Conservation (phyloP, 2,797 vertebrate species). For the Xiphorhynchus erythropygius region DNA sequence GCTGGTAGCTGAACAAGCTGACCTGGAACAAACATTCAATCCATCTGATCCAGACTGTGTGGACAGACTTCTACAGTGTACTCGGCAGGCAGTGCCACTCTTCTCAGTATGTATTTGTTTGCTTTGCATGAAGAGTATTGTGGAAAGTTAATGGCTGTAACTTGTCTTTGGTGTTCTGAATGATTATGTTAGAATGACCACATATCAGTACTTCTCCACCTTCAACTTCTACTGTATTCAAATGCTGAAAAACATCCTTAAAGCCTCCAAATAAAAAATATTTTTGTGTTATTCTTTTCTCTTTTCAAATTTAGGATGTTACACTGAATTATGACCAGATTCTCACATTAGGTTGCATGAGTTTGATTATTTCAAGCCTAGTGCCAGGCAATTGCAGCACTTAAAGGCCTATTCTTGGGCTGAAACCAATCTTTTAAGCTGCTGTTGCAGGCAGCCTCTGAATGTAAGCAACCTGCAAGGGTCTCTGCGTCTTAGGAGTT, state of each 20-base stretch:
- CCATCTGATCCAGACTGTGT: conserved; percentile 91
- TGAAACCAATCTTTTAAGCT: background rate
- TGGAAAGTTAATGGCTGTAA: background rate
- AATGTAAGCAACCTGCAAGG: background rate
- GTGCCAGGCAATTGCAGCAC: background rate
- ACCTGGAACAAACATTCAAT: conserved; percentile 93
- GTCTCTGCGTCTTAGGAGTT: background rate
- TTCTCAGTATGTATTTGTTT: conserved; percentile 87
- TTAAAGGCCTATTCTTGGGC: background rate
- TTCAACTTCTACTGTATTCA: background rate
- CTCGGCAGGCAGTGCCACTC: conserved; percentile 93
- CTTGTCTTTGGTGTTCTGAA: background rate
- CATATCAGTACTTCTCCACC: background rate
- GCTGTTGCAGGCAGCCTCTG: background rate
- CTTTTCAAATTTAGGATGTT: background rate
- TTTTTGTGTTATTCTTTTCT: background rate
- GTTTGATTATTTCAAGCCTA: background rate
- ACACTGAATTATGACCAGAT: background rate
- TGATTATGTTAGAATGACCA: background rate
- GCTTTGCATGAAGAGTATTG: background rate
- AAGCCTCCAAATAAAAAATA: background rate
- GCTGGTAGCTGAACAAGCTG: conserved; percentile 95
- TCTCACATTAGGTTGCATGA: background rate
- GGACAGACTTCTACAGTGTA: conserved; percentile 94
- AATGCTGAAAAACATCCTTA: background rate